These are phyloP conservation scores for Heliothis peltigera DNA, from an alignment of 2,888 invertebrate species.

Conservation along the genomic window DNA sequence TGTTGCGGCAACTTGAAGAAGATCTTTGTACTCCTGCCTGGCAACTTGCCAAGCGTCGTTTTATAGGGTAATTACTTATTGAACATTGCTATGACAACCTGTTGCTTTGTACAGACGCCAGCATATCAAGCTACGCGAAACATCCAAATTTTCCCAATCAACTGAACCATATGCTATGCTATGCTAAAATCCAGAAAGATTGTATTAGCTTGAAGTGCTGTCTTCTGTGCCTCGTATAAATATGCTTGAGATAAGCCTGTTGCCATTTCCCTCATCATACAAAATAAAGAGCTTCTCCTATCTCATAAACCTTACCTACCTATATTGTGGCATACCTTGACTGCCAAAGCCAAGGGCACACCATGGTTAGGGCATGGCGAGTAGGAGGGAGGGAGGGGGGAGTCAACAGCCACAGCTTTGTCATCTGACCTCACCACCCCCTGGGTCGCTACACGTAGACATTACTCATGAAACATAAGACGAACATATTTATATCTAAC, in stretches of 20 bases:
- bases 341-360: conserved; percentile 48
- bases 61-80: not conserved
- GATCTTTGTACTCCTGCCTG: conserved; percentile 25
- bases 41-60: conserved; percentile 23
- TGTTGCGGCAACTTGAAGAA: conserved; percentile 24
- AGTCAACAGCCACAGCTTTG: conserved; percentile 43
- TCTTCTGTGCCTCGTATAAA: too few relatives aligned
- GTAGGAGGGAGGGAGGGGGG: not conserved
- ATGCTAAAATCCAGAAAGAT: too few relatives aligned
- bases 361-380: not conserved
- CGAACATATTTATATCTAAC: not conserved
- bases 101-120: conserved; percentile 31
- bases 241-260: not conserved
- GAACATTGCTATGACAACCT: conserved; percentile 32
- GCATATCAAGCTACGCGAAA: too few relatives aligned
- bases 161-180: too few relatives aligned
- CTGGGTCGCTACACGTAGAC: conserved; percentile 23
- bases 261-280: not conserved
- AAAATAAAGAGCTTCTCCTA: not conserved
- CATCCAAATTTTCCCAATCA: too few relatives aligned
- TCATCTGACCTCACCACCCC: conserved; percentile 47
- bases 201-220: too few relatives aligned
- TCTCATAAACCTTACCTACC: conserved; percentile 17
- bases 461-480: not conserved
- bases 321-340: conserved; percentile 11